Percentiles rank a stretch among this genome's conserved stretches.
Conservation (phyloP, 2,113 vertebrate genomes). For the Cariama cristata region DNA sequence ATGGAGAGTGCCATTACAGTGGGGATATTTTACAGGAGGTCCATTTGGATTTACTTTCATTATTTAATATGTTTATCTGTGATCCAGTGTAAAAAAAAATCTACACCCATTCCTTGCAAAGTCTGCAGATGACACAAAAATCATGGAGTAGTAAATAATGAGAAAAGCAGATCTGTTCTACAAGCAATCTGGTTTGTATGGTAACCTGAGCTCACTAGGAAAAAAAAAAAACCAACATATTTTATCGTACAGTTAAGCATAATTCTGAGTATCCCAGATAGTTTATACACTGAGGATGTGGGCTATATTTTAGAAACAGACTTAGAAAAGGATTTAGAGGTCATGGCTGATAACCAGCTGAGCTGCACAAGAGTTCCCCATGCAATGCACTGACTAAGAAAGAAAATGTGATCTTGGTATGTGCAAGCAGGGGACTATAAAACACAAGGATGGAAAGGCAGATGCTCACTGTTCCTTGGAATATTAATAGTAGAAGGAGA, state of each 20-base stretch:
- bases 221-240: background rate
- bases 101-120: background rate
- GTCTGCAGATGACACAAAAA: slow-evolving; percentile 20
- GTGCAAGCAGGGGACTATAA: background rate
- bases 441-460: slow-evolving; percentile 6
- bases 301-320: background rate
- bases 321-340: background rate
- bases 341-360: background rate
- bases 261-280: background rate
- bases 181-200: background rate
- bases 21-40: background rate
- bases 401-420: background rate
- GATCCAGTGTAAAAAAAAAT: background rate
- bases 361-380: background rate
- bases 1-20: background rate
- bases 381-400: background rate
- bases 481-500: background rate
- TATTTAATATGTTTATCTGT: slow-evolving; percentile 2
- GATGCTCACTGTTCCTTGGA: background rate
- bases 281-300: background rate
- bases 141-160: slow-evolving; percentile 14
- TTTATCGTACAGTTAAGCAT: background rate
- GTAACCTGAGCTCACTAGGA: background rate
- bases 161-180: slow-evolving; percentile 42
- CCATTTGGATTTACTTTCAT: background rate